Percentiles rank a stretch among this genome's conserved stretches.
Conservation (phyloP, 2,113 vertebrate genomes). For the Leucopternis melanops region DNA sequence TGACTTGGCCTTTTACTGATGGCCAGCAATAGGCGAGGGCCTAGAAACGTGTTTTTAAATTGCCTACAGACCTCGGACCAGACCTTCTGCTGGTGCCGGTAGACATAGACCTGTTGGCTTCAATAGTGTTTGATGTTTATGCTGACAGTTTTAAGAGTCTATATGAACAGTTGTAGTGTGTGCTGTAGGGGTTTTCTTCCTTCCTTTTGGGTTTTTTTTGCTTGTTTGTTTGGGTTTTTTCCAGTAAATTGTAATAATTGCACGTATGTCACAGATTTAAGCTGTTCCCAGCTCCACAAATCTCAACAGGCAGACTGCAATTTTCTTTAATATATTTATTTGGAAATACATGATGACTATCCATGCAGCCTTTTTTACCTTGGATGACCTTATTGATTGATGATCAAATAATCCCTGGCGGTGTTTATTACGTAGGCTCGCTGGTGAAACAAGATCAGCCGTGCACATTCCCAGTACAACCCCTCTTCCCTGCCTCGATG, state of each 20-base stretch:
- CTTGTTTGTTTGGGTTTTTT: neutral
- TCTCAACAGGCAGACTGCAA: neutral
- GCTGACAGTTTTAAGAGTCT: neutral
- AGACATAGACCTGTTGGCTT: neutral
- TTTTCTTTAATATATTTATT: neutral
- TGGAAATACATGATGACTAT: neutral
- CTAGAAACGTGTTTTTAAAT: neutral
- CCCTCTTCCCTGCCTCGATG: neutral
- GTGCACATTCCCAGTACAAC: fast-evolving
- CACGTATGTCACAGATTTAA: neutral
- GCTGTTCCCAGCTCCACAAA: neutral
- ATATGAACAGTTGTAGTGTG: neutral
- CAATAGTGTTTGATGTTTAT: fast-evolving
- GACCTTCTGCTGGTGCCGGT: neutral
- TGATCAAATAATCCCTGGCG: neutral
- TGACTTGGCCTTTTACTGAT: neutral
- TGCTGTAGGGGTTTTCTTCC: neutral
- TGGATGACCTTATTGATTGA: neutral
- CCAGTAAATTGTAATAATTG: neutral
- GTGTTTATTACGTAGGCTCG: neutral
- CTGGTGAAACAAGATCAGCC: neutral
- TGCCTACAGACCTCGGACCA: neutral
- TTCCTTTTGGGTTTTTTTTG: neutral
- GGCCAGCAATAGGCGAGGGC: neutral
- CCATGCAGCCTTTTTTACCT: neutral